A percentile compares a stretch with the other conserved stretches of the same genome.
Evolutionary conservation across 1,140 invertebrate species (phyloP).

Genomic region (Hyposmocoma kahamanoa): DNA sequence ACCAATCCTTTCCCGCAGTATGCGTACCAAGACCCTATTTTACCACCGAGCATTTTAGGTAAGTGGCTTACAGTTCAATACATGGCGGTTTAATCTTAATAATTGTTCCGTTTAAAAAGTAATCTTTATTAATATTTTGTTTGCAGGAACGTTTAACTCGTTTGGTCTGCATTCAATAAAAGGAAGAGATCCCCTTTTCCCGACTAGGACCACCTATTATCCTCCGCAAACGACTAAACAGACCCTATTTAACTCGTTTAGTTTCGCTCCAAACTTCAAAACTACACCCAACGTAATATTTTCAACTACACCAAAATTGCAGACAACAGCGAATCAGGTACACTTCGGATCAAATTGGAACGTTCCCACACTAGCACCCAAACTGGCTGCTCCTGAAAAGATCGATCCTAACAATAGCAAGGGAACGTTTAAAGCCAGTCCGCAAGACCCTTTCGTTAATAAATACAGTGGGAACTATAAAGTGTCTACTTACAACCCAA

Average conservation of each 20-base stretch:
- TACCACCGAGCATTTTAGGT: slow-evolving; percentile 66
- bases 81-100: no score
- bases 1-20: slow-evolving; percentile 45
- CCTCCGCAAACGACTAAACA: slow-evolving; percentile 52
- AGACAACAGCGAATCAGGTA: slow-evolving; percentile 42
- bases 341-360: slow-evolving; percentile 40
- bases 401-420: slow-evolving; percentile 57
- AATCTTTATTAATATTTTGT: no score
- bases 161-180: slow-evolving; percentile 65
- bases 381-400: slow-evolving; percentile 38
- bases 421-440: slow-evolving; percentile 59
- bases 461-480: slow-evolving; percentile 45
- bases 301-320: slow-evolving; percentile 50
- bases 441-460: slow-evolving; percentile 57
- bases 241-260: slow-evolving; percentile 57
- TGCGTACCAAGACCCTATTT: slow-evolving; percentile 48
- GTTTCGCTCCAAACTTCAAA: slow-evolving; percentile 49
- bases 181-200: slow-evolving; percentile 52
- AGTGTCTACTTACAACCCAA: slow-evolving; percentile 55
- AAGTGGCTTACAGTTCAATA: slow-evolving; percentile 17
- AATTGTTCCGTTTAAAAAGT: no score
- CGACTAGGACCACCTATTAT: slow-evolving; percentile 47
- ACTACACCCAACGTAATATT: slow-evolving; percentile 42
- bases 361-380: slow-evolving; percentile 42
- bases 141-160: slow-evolving; percentile 68